Evolutionary conservation across 2,888 invertebrate genomes (phyloP), one percentile per base, ranked within the genome.

Genomic region (Boloria euphrosyne): DNA sequence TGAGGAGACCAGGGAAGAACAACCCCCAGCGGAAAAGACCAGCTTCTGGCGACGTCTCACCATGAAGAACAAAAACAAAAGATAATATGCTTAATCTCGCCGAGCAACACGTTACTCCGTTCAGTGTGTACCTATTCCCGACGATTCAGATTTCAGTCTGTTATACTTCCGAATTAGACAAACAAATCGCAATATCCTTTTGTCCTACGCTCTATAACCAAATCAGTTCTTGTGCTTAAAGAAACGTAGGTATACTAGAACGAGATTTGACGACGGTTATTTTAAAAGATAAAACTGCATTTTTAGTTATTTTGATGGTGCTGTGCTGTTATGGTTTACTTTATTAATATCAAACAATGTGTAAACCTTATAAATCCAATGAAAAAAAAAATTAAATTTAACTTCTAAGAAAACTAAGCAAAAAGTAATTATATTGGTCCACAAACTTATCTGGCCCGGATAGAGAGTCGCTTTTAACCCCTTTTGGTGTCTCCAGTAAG

Each of bases 41-140:
- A 93, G 93, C 82, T 95, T 95, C 90, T 95, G 94, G 95, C 93
- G 94, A 82, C 93, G 95, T 80, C 93, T 95, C 76, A 94, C 95
- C 73, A 94, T 95, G 93, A 95, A 95, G 81, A 94, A 93, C 76
- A 94, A 94, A 80, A 94, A 94, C 76, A 94, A 94, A 85, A 94
- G 94, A 93, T 94, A 94, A 86, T 76, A 83, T 69, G 68, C 47
- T 71, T 60, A 14, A 44, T 52, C 31, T 64, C 63, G 76, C 78
- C 76, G 75, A 71, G 61, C 6, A 70, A 73, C 74, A 75, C 78
- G 76, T 79, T 79, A 82, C 82, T 84, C 81, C 80, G 79, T 80
- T 78, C 49, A 38, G 27, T 59, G 17, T 38, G 31, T 13, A n/a
- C 44, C 18, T 57, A 13, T 22, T 57, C 44, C n/a, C 44, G n/a